Evolutionary conservation across 2,888 invertebrate genomes (phyloP).

Genomic region (Phengaris alcon): DNA sequence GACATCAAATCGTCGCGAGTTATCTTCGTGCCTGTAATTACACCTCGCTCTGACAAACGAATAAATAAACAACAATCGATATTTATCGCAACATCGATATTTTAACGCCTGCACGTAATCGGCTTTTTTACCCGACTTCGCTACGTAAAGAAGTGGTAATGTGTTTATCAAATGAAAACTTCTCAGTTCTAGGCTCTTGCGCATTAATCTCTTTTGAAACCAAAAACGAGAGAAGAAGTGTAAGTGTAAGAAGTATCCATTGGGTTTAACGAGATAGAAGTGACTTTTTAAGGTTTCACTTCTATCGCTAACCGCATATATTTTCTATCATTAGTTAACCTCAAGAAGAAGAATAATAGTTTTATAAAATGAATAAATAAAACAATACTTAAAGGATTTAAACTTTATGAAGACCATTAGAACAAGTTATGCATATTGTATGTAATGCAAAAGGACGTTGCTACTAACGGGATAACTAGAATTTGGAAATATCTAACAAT

Average conservation of each 20-base stretch:
- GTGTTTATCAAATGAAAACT: too few species aligned
- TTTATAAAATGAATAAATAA: not conserved
- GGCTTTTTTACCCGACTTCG: not conserved
- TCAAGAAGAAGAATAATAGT: not conserved
- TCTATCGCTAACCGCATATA: not conserved
- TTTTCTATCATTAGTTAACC: not conserved
- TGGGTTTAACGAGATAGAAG: too few species aligned
- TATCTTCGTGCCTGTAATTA: conserved; percentile 27
- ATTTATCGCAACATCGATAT: conserved; percentile 20
- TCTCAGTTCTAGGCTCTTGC: too few species aligned
- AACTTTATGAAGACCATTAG: not conserved
- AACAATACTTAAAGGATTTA: not conserved
- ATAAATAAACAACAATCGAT: conserved; percentile 22
- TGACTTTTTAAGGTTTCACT: too few species aligned
- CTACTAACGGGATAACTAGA: not conserved
- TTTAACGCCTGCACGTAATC: conserved; percentile 18
- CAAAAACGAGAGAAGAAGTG: too few species aligned
- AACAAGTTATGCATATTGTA: not conserved
- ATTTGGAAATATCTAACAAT: not conserved
- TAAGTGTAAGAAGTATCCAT: too few species aligned
- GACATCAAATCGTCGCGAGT: conserved; percentile 33
- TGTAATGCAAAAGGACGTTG: not conserved
- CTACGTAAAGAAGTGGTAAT: too few species aligned
- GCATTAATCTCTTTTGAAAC: too few species aligned
- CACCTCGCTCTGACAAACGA: conserved; percentile 6